Conservation (phyloP, 35 echinoderm and acorn worm species). For the Heliocidaris erythrogramma region DNA sequence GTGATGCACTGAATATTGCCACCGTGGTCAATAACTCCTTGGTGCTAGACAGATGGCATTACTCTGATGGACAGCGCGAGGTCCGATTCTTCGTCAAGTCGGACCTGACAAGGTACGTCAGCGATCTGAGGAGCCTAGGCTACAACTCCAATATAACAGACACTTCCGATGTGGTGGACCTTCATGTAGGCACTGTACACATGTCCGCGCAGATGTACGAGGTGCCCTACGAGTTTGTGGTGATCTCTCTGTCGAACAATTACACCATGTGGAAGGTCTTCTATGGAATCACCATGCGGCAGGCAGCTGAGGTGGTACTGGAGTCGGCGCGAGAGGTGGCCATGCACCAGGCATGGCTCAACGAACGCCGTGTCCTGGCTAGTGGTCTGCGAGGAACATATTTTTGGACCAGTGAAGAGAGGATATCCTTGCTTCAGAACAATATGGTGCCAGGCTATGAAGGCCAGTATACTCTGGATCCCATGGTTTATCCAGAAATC, state of each 20-base stretch:
- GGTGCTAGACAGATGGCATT: slow-evolving; percentile 64
- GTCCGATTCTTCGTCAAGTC: slow-evolving; percentile 79
- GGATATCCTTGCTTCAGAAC: slow-evolving; percentile 63
- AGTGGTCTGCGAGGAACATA: slow-evolving; percentile 70
- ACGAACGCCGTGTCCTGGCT: slow-evolving; percentile 62
- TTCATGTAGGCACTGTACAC: slow-evolving; percentile 31
- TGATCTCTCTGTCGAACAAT: slow-evolving; percentile 60
- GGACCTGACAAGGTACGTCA: slow-evolving; percentile 44
- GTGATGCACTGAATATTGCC: slow-evolving; percentile 54
- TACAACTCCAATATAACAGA: slow-evolving; percentile 48
- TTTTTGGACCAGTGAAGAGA: slow-evolving; percentile 78
- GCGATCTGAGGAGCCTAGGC: slow-evolving; percentile 67
- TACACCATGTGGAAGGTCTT: slow-evolving; percentile 74
- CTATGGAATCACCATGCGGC: slow-evolving; percentile 68
- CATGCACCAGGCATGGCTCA: slow-evolving; percentile 80
- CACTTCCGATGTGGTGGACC: slow-evolving; percentile 34
- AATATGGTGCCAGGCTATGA: slow-evolving; percentile 70
- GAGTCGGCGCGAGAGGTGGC: slow-evolving; percentile 72
- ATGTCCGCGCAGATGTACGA: slow-evolving; percentile 40
- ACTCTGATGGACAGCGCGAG: slow-evolving; percentile 67
- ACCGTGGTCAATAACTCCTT: slow-evolving; percentile 80
- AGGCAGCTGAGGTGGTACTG: slow-evolving; percentile 66
- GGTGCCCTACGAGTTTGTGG: slow-evolving; percentile 36
- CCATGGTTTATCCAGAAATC: slow-evolving; percentile 70
- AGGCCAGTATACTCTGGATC: slow-evolving; percentile 73